Percentiles rank a stretch among this genome's conserved stretches.
Evolutionary conservation across 2,888 invertebrate genomes (phyloP).

Genomic region (Zelleria hepariella): DNA sequence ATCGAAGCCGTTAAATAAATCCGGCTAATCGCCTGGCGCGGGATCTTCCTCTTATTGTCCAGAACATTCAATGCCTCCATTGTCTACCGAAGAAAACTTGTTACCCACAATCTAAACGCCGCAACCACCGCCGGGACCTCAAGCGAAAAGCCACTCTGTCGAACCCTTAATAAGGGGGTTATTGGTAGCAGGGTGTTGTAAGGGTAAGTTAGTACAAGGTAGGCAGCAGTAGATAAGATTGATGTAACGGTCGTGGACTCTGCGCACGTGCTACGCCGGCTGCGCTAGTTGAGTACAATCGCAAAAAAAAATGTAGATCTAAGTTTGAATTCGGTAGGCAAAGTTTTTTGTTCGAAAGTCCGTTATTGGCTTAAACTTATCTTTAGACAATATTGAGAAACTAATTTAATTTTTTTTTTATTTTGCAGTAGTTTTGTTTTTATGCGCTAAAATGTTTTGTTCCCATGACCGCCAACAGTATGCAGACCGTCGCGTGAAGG

Average conservation of each 20-base stretch:
- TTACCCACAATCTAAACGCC: slow-evolving; percentile 12
- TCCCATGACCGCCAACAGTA: no score
- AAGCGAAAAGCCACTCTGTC: slow-evolving; percentile 10
- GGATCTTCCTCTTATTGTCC: slow-evolving; percentile 48
- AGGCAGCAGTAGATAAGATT: slow-evolving; percentile 58
- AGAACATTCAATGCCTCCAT: slow-evolving; percentile 56
- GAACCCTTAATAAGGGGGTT: background rate
- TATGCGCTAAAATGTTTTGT: no score
- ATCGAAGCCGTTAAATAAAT: slow-evolving; percentile 59
- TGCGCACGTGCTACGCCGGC: slow-evolving; percentile 65
- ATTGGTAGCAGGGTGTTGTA: slow-evolving; percentile 13
- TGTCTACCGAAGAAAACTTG: slow-evolving; percentile 33
- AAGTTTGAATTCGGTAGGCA: no score
- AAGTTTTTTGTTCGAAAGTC: no score
- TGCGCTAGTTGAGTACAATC: slow-evolving; percentile 24
- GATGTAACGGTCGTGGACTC: slow-evolving; percentile 61
- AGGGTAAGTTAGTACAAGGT: slow-evolving; percentile 42
- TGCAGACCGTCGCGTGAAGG: no score
- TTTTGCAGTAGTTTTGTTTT: no score
- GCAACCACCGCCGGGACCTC: slow-evolving; percentile 8
- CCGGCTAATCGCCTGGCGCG: slow-evolving; percentile 45
- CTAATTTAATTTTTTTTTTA: no score
- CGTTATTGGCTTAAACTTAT: no score
- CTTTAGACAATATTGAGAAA: no score
- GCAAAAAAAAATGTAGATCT: slow-evolving; percentile 17